Percentiles rank a stretch among this genome's conserved stretches.
These are phyloP conservation scores for Malthinus flaveolus DNA, from an alignment of 2,888 invertebrate genomes.

Conservation along the genomic window DNA sequence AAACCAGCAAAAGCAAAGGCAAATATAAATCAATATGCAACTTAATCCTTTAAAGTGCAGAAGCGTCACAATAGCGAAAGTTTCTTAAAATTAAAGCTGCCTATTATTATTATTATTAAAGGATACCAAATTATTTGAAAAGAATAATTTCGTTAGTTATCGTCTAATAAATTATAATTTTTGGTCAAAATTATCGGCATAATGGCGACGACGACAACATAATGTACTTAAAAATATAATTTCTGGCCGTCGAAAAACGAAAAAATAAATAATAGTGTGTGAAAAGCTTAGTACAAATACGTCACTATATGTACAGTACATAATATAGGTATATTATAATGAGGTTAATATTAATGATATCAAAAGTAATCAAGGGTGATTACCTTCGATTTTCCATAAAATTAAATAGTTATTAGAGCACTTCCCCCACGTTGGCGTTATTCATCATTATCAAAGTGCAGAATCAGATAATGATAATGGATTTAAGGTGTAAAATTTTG, in stretches of 20 bases:
- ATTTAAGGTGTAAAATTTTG: slow-evolving; percentile 18
- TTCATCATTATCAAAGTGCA: slow-evolving; percentile 33
- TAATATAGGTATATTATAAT: neutral
- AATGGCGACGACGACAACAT: too few relatives aligned
- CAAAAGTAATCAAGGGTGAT: slow-evolving; percentile 26
- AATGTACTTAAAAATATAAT: too few relatives aligned
- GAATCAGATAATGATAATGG: slow-evolving; percentile 35
- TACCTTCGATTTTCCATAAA: slow-evolving; percentile 30
- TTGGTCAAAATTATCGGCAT: too few relatives aligned
- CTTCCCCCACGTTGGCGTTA: slow-evolving; percentile 23
- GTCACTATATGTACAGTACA: neutral
- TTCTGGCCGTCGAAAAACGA: too few relatives aligned
- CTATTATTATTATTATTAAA: too few relatives aligned
- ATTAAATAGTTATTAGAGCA: slow-evolving; percentile 25
- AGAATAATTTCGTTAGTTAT: too few relatives aligned
- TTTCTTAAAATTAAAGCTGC: too few relatives aligned
- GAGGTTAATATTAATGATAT: slow-evolving; percentile 11
- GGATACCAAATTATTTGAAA: too few relatives aligned
- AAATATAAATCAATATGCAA: slow-evolving; percentile 5
- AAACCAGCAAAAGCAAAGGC: too few relatives aligned
- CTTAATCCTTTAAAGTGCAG: neutral
- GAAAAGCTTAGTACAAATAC: neutral
- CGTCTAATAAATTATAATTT: too few relatives aligned
- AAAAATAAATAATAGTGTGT: too few relatives aligned
- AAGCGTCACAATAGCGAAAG: too few relatives aligned